phyloP scores from a whole-genome alignment of 2,888 invertebrate genomes.

The Diadromus collaris region DNA sequence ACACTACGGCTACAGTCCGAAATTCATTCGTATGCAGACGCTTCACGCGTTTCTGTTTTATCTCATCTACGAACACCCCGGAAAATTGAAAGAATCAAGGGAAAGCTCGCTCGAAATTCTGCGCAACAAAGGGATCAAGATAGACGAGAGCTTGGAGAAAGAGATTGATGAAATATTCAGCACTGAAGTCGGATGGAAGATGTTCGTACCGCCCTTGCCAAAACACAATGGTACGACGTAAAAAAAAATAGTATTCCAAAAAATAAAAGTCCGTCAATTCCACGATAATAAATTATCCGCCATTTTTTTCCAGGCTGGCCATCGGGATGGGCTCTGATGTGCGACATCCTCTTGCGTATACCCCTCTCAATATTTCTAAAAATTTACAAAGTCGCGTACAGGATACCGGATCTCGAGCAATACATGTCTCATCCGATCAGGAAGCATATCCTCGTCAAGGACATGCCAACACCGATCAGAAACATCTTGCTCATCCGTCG shows the following conservation, averaged over 20 bases:
- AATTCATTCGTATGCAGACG: constrained; percentile 85
- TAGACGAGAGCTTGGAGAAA: constrained; percentile 78
- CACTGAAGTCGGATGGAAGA: constrained; percentile 85
- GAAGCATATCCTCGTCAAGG: constrained; percentile 84
- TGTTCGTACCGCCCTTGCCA: constrained; percentile 87
- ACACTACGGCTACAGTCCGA: constrained; percentile 83
- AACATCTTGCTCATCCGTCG: constrained; percentile 81
- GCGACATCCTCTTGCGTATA: constrained; percentile 86
- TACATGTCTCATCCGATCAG: constrained; percentile 86
- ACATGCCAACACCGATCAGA: constrained; percentile 82
- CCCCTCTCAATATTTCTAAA: constrained; percentile 88
- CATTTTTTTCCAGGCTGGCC: constrained; percentile 80
- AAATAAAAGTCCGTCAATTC: constrained; percentile 10
- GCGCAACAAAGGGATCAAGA: constrained; percentile 69
- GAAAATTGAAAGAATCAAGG: constrained; percentile 70
- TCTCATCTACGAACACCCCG: constrained; percentile 83
- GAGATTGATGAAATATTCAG: constrained; percentile 81
- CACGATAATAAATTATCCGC: not conserved
- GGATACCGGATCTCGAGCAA: constrained; percentile 82
- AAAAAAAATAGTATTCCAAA: constrained; percentile 10
- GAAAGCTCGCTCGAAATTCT: constrained; percentile 70
- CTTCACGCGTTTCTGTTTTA: constrained; percentile 88
- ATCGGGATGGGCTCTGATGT: constrained; percentile 86
- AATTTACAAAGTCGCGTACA: constrained; percentile 83
- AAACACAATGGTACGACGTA: constrained; percentile 80